These are phyloP conservation scores for Neodiprion virginianus DNA, from an alignment of 1,140 invertebrate genomes.

Conservation along the genomic window DNA sequence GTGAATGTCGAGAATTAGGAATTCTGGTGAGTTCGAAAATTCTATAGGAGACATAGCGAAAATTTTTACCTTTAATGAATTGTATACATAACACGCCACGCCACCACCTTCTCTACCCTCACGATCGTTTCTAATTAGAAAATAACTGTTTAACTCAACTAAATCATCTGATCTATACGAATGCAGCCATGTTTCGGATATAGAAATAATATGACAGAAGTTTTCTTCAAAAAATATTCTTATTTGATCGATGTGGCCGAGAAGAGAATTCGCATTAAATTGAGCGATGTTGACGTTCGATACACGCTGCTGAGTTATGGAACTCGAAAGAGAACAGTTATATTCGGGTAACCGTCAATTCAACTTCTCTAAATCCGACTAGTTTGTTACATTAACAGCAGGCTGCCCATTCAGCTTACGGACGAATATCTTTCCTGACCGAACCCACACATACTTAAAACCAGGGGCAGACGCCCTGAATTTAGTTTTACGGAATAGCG, in stretches of 20 bases:
- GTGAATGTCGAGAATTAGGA: background rate
- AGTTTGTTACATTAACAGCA: background rate
- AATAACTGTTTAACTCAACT: background rate
- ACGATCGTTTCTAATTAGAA: background rate
- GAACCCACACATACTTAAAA: background rate
- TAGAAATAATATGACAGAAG: background rate
- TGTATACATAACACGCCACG: background rate
- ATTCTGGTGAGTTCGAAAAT: background rate
- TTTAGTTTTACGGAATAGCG: background rate
- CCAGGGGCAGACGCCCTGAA: background rate
- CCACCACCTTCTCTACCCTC: background rate
- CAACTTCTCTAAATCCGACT: background rate
- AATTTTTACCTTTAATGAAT: background rate
- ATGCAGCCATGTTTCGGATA: conserved; percentile 2
- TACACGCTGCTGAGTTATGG: background rate
- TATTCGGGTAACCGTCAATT: background rate
- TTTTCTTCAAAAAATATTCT: background rate
- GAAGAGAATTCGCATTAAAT: background rate
- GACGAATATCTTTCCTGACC: background rate
- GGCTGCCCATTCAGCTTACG: background rate
- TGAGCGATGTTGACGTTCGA: background rate
- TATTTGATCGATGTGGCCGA: background rate
- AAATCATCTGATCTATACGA: background rate
- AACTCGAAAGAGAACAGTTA: background rate
- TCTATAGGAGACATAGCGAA: background rate